Base-by-base conservation (phyloP, 2,113 vertebrate species). In the Pedetes capensis region DNA sequence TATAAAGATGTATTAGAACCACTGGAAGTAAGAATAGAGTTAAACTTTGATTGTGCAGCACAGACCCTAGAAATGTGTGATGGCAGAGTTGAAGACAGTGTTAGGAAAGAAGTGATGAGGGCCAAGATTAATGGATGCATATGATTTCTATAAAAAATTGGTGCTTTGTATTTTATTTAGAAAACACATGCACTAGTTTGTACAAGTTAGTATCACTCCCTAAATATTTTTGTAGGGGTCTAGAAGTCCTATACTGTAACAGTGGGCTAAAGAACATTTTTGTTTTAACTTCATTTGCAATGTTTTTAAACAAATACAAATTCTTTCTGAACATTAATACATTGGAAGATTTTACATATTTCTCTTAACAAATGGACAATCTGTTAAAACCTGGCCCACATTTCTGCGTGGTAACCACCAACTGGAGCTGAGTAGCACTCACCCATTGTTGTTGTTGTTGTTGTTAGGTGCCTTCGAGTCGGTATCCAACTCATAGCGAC, bases 231-330 rank as follows among this genome's bases (percentile, higher is more conserved):
- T 34, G 27, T 34, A 86, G 55, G 34, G 3, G 27, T 68, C 61
- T 51, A 34, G 16, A 66, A 85, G 34, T 53, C 51, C 87, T 75
- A 84, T 47, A 71, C 55, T 93, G 14, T 17, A 71, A 25, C 10
- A 59, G 11, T 76, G n/a, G 47, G 25, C 53, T 79, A 93, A 91
- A 80, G n/a, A 71, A 66, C 4, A 32, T 59, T 87, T 84, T 71
- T n/a, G 84, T 71, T 93, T 84, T 49, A 89, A 20, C 22, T 68
- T 87, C 42, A 61, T 34, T 86, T 66, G 20, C 17, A 63, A 64
- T n/a, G 2, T 76, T 96, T 97, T 93, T 64, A 96, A 91, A 86
- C 7, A 91, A 74, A 89, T 96, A 75, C 57, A 59, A 92, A 89
- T 81, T 69, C 69, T 13, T 74, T 87, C 8, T 20, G 39, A 86